Conservation (phyloP, 30 jellyfish, hydroid and myxozoan genomes). For the Cassiopea xamachana region DNA sequence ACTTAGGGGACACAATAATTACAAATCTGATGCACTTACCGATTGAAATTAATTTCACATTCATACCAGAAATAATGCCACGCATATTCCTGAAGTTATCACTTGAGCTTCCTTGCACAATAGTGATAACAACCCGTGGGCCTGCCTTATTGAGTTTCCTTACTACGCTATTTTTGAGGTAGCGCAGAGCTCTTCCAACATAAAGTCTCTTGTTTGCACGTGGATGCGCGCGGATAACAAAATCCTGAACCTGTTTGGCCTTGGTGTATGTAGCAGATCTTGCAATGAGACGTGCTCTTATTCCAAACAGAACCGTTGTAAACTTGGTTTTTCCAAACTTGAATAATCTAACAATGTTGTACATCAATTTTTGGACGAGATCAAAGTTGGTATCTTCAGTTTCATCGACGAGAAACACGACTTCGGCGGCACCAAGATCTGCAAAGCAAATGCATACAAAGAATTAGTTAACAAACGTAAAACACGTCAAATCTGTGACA, state of each 20-base stretch:
- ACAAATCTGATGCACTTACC: constrained; percentile 37
- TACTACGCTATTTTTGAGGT: constrained; percentile 13
- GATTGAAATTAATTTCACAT: constrained; percentile 49
- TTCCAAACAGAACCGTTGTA: constrained; percentile 73
- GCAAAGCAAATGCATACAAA: background rate
- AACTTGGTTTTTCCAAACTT: constrained; percentile 54
- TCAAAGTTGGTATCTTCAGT: constrained; percentile 86
- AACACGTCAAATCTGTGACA: background rate
- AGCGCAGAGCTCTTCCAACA: constrained; percentile 66
- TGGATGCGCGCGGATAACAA: constrained; percentile 55
- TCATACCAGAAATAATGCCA: constrained; percentile 35
- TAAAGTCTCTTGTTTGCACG: constrained; percentile 49
- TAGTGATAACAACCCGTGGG: constrained; percentile 55
- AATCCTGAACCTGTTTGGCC: constrained; percentile 50
- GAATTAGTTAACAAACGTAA: background rate
- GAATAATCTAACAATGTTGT: constrained; percentile 76
- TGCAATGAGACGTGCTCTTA: constrained; percentile 35
- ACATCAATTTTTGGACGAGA: constrained; percentile 71
- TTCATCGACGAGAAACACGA: constrained; percentile 78
- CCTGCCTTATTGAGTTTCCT: constrained; percentile 20
- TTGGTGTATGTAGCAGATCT: constrained; percentile 48
- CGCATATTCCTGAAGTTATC: constrained; percentile 51
- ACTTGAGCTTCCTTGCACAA: constrained; percentile 55
- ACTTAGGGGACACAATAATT: too few relatives aligned
- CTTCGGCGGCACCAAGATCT: constrained; percentile 61